A percentile compares a stretch with the other conserved stretches of the same genome.
Evolutionary conservation across 2,888 invertebrate genomes (phyloP).

Genomic region (Drosophila stalkeri): DNA sequence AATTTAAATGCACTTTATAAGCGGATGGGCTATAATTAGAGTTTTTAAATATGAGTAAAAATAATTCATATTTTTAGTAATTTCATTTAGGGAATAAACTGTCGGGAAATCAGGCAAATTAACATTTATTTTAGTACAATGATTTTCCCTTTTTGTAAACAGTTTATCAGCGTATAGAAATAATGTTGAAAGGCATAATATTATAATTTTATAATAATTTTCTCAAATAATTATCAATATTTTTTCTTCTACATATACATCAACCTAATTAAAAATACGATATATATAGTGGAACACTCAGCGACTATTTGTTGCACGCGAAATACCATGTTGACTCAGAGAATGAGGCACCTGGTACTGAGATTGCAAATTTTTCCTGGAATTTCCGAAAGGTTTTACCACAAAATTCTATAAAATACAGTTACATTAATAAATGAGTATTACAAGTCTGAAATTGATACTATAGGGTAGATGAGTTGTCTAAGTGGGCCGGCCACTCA

Average conservation of each 20-base stretch:
- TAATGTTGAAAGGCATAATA: too few species aligned
- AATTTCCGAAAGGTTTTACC: conserved; percentile 1
- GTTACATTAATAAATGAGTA: background rate
- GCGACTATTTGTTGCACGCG: background rate
- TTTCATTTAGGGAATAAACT: background rate
- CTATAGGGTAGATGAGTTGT: background rate
- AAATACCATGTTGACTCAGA: conserved; percentile 28
- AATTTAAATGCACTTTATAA: background rate
- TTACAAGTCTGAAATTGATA: background rate
- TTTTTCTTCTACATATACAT: too few species aligned
- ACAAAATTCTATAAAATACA: background rate
- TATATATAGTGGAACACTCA: background rate
- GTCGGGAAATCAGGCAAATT: background rate
- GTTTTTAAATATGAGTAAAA: too few species aligned
- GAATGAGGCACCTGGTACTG: background rate
- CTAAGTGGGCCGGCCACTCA: background rate
- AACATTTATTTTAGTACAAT: background rate
- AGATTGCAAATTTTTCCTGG: conserved; percentile 4
- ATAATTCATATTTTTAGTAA: background rate
- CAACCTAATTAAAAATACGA: too few species aligned
- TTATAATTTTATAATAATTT: background rate
- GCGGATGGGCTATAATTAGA: background rate
- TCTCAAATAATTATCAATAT: background rate
- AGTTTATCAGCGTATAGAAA: background rate
- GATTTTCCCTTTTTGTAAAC: background rate